Evolutionary conservation across 2,888 invertebrate genomes (phyloP).

Genomic region (Conus canariensis): DNA sequence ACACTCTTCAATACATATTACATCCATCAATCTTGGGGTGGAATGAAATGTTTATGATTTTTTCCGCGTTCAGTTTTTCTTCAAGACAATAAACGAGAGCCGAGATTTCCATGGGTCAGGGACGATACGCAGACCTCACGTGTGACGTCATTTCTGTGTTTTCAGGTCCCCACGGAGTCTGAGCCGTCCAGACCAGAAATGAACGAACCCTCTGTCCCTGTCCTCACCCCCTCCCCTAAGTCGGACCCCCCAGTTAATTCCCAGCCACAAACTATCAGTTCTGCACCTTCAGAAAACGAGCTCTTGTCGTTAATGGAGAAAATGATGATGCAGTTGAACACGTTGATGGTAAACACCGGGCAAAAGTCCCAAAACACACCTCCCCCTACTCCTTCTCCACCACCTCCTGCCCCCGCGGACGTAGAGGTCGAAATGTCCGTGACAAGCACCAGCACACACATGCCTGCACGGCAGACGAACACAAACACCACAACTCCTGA

Average conservation of each 20-base stretch:
- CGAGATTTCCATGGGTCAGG: no score
- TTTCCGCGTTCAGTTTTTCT: no score
- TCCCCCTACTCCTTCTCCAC: not conserved
- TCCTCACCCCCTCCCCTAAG: not conserved
- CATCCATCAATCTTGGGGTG: no score
- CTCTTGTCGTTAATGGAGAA: constrained; percentile 15
- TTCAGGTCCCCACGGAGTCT: not conserved
- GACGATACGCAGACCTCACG: no score
- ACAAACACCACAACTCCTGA: not conserved
- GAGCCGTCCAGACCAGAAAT: not conserved
- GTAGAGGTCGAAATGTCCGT: not conserved
- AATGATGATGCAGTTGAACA: constrained; percentile 4
- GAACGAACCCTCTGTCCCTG: not conserved
- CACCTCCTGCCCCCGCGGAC: not conserved
- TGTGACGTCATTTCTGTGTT: not conserved
- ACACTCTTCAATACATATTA: no score
- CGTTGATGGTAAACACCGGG: not conserved
- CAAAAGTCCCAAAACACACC: not conserved
- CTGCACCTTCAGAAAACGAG: no score
- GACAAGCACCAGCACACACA: not conserved
- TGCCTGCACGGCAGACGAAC: not conserved
- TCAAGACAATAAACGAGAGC: no score
- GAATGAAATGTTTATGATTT: no score
- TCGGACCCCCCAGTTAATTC: not conserved
- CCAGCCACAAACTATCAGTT: not conserved